Percentiles rank a stretch among this genome's conserved stretches.
Evolutionary conservation across 64 coral and sea anemone species (phyloP).

Genomic region (Stichodactyla mertensii): DNA sequence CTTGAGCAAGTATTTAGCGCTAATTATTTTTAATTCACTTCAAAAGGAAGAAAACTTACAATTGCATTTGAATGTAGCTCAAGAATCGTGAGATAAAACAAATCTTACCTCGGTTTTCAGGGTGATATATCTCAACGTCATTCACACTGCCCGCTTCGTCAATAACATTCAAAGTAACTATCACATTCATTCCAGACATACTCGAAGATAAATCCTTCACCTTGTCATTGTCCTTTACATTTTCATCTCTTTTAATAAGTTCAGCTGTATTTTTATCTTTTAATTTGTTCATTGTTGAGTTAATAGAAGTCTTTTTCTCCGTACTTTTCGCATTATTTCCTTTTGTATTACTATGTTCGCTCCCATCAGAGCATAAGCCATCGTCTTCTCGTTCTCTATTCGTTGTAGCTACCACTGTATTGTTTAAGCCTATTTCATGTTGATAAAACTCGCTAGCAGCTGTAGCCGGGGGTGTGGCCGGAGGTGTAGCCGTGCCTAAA

Average conservation of each 20-base stretch:
- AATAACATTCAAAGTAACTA: slow-evolving; percentile 49
- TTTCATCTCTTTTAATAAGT: background rate
- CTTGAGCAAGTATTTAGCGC: too few species aligned
- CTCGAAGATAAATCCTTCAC: background rate
- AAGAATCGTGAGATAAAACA: background rate
- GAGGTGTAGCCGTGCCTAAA: background rate
- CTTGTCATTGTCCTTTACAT: background rate
- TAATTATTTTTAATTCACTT: too few species aligned
- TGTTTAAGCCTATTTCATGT: background rate
- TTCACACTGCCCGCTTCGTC: slow-evolving; percentile 43
- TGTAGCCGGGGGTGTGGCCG: background rate
- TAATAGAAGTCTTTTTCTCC: background rate
- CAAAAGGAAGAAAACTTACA: too few species aligned
- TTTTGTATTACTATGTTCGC: background rate
- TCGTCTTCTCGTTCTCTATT: background rate
- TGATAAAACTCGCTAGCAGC: slow-evolving; percentile 3
- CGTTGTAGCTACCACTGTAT: background rate
- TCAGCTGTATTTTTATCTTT: background rate
- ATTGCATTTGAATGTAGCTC: too few species aligned
- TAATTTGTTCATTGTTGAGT: background rate
- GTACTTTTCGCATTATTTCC: background rate
- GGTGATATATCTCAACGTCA: slow-evolving; percentile 58
- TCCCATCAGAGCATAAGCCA: slow-evolving; percentile 19
- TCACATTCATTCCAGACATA: background rate
- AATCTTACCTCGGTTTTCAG: slow-evolving; percentile 35